These are phyloP conservation scores for Ammodramus savannarum DNA, from an alignment of 2,113 vertebrate genomes.

Conservation along the genomic window DNA sequence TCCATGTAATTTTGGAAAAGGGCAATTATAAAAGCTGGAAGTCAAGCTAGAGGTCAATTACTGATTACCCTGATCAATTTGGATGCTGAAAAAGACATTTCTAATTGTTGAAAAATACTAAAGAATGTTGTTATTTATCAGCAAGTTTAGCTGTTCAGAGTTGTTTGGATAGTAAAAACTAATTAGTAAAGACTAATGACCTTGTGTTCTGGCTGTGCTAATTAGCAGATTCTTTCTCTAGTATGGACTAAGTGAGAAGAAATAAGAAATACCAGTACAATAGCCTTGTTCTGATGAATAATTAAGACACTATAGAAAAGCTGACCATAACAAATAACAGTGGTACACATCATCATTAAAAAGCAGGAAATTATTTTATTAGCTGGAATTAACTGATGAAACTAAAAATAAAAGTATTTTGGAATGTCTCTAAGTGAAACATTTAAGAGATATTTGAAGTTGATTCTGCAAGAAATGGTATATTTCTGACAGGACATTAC, in stretches of 20 bases:
- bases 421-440: neutral
- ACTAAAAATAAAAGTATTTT: neutral
- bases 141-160: neutral
- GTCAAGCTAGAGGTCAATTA: neutral
- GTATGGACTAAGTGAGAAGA: neutral
- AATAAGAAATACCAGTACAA: neutral
- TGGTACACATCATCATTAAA: neutral
- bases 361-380: neutral
- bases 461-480: neutral
- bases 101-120: neutral
- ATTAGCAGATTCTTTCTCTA: neutral
- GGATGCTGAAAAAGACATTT: neutral
- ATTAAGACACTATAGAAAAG: neutral
- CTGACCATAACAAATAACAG: neutral
- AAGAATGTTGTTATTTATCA: neutral
- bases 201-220: neutral
- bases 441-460: neutral
- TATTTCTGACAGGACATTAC: neutral
- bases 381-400: neutral
- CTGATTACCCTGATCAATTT: neutral
- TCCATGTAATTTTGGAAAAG: neutral
- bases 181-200: neutral
- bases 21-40: neutral
- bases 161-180: neutral
- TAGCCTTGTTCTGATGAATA: neutral